These are phyloP conservation scores for Melanotaenia pygmaea DNA, from an alignment of 2,797 vertebrate species.

Conservation along the genomic window DNA sequence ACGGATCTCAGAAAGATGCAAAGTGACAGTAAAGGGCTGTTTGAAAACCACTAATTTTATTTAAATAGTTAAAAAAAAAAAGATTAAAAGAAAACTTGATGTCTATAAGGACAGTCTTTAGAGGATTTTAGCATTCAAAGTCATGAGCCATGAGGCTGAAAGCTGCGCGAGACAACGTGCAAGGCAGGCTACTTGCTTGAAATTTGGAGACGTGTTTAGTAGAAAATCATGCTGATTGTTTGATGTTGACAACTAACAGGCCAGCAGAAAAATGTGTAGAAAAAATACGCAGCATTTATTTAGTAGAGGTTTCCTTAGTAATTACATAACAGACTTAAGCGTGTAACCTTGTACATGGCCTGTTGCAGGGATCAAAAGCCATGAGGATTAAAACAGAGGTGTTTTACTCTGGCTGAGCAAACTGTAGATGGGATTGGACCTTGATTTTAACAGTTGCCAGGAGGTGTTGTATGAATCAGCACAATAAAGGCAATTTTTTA, in stretches of 20 bases:
- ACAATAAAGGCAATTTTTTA: background rate
- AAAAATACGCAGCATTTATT: slow-evolving; percentile 18
- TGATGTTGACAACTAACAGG: slow-evolving; percentile 1
- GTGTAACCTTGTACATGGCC: slow-evolving; percentile 45
- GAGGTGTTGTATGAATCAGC: slow-evolving; percentile 11
- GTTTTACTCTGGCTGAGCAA: slow-evolving; percentile 41
- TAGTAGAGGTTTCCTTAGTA: slow-evolving; percentile 28
- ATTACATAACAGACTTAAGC: slow-evolving; percentile 62
- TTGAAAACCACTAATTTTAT: slow-evolving; percentile 57
- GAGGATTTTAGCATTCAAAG: slow-evolving; percentile 62
- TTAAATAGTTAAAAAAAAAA: slow-evolving; percentile 40
- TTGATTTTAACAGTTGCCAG: slow-evolving; percentile 32
- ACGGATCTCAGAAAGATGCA: background rate
- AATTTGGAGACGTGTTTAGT: background rate
- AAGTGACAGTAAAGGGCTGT: slow-evolving; percentile 34
- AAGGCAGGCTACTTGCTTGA: slow-evolving; percentile 11
- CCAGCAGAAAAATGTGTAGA: background rate
- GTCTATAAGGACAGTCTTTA: slow-evolving; percentile 56
- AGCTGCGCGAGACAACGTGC: slow-evolving; percentile 29
- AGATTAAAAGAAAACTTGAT: slow-evolving; percentile 33
- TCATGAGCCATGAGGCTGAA: slow-evolving; percentile 42
- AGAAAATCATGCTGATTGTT: slow-evolving; percentile 28
- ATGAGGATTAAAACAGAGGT: slow-evolving; percentile 2
- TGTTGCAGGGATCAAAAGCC: slow-evolving; percentile 55
- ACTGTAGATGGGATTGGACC: slow-evolving; percentile 8